Evolutionary conservation across 2,888 invertebrate genomes (phyloP).

Genomic region (Macrostomum cliftonense): DNA sequence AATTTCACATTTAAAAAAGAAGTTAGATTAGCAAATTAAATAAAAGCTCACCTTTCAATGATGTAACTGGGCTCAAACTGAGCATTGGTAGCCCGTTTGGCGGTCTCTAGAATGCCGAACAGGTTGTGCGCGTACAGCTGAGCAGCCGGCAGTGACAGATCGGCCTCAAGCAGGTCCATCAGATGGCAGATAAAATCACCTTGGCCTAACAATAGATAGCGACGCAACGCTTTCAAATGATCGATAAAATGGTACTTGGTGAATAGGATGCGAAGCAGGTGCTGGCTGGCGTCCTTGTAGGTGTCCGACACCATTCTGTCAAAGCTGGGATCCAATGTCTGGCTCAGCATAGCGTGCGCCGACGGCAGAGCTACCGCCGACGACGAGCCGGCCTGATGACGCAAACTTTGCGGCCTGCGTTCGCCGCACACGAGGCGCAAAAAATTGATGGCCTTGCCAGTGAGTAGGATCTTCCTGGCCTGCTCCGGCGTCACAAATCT

Average conservation of each 20-base stretch:
- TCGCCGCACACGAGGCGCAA: conserved; percentile 75
- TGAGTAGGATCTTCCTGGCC: conserved; percentile 70
- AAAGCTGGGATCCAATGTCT: conserved; percentile 54
- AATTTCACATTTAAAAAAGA: no score
- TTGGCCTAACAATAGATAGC: conserved; percentile 75
- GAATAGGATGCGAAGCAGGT: conserved; percentile 64
- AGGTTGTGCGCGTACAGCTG: conserved; percentile 71
- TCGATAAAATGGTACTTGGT: conserved; percentile 69
- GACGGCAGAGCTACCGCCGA: conserved; percentile 15
- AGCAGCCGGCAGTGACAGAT: conserved; percentile 65
- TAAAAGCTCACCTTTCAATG: not conserved
- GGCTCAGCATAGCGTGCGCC: conserved; percentile 47
- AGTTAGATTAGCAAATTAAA: not conserved
- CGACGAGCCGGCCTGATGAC: not conserved
- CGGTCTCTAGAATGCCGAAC: conserved; percentile 41
- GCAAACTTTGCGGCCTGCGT: not conserved
- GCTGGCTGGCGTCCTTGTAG: conserved; percentile 64
- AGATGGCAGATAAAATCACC: conserved; percentile 85
- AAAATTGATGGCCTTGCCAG: conserved; percentile 87
- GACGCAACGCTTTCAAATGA: conserved; percentile 61
- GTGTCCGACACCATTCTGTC: conserved; percentile 62
- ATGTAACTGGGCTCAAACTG: conserved; percentile 81
- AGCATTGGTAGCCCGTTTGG: conserved; percentile 63
- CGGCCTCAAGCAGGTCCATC: conserved; percentile 71
- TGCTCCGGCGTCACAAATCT: conserved; percentile 59